Base-by-base conservation (phyloP, 2,113 vertebrate species). In the Cryptomyrus ogoouensis region DNA sequence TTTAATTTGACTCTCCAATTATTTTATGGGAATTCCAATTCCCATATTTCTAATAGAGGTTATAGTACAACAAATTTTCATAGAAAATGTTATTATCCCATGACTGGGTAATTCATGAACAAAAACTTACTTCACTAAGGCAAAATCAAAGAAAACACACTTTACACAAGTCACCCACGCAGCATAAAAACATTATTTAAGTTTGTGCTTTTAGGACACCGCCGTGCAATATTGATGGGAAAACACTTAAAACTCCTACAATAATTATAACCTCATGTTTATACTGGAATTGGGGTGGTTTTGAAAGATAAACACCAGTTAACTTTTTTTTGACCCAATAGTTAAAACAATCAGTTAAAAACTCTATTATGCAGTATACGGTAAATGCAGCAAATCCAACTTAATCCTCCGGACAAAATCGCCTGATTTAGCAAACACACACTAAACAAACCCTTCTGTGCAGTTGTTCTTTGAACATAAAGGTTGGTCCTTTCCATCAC, bases 401-500 rank as follows among this genome's bases (percentile, higher is more conserved):
- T 49, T 88, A 49, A 88, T 66, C 66, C 46, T 88, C 62, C 19
- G 44, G 24, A 44, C 66, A 88, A 87, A 86, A 90, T 77, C 42
- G 10, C n/a, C 39, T 89, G 49, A 87, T 91, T 87, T 52, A 87
- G 62, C n/a, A 62, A 56, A 56, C 58, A 47, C 88, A 80, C 17
- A 53, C 62, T 31, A 83, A 88, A 91, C 89, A 70, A 70, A 35
- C 83, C 47, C 52, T 87, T 90, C 88, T 47, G 19, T 2, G 50
- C 80, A 53, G 49, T 58, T 90, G 85, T 74, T 91, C 50, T 87
- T 84, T 84, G 49, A 90, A 90, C 87, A 21, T 83, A 42, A 44
- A 62, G 53, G 53, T 88, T 74, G 12, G 47, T 89, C 15, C 44
- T 50, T 90, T 88, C 89, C 89, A 50, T 88, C 27, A 46, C 90